A percentile compares a stretch with the other conserved stretches of the same genome.
These are phyloP conservation scores for Clarias magur DNA, from an alignment of 2,113 vertebrate genomes.

Conservation along the genomic window DNA sequence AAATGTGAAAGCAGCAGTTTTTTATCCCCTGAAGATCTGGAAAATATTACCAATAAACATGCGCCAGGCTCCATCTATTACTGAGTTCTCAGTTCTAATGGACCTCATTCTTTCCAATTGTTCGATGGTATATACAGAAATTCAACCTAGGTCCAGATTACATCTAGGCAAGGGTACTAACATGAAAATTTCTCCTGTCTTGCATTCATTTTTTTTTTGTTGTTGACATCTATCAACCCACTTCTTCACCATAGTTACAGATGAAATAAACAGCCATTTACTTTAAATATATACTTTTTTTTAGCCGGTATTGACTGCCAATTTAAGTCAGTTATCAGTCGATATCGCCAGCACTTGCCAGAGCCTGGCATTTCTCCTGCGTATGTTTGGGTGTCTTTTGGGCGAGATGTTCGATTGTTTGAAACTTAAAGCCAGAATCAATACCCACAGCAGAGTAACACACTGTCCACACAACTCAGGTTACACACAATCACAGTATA, in stretches of 20 bases:
- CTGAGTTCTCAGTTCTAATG: not conserved
- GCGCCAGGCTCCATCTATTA: not conserved
- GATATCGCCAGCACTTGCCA: not conserved
- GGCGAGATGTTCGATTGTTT: slow-evolving; percentile 17
- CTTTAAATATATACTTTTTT: not conserved
- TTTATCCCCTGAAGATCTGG: not conserved
- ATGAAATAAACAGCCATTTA: not conserved
- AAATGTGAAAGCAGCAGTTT: not conserved
- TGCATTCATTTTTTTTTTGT: not conserved
- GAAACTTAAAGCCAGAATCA: slow-evolving; percentile 46
- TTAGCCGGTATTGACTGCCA: not conserved
- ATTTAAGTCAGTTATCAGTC: not conserved
- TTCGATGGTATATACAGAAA: not conserved
- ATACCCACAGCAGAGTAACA: slow-evolving; percentile 8
- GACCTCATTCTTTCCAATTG: not conserved
- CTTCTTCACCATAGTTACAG: not conserved
- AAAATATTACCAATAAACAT: not conserved
- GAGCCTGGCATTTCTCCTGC: not conserved
- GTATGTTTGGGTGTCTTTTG: slow-evolving; percentile 23
- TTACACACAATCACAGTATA: slow-evolving; percentile 26
- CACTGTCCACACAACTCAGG: not conserved
- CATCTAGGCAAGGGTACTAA: not conserved
- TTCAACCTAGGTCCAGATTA: not conserved
- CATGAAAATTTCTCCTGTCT: not conserved
- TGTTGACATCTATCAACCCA: not conserved